phyloP scores from a whole-genome alignment of 2,797 vertebrate genomes.

The Trichosurus vulpecula region DNA sequence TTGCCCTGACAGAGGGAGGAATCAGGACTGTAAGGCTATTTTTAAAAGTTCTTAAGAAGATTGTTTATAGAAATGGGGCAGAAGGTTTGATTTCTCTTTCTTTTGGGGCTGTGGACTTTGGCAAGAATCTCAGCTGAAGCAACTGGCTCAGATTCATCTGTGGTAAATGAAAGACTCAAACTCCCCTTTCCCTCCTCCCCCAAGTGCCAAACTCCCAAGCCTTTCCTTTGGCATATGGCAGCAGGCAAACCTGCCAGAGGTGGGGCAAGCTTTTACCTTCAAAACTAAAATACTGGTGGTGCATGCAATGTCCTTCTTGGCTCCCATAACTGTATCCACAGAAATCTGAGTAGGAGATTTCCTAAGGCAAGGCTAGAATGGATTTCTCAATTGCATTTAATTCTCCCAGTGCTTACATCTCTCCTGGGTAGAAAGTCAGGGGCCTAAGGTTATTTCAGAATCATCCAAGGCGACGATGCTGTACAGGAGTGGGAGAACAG shows the following conservation, averaged over 20 bases:
- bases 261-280: slow-evolving; percentile 4
- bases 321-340: background rate
- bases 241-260: background rate
- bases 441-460: background rate
- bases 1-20: background rate
- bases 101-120: slow-evolving; percentile 5
- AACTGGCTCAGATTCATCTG: background rate
- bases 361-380: background rate
- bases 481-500: background rate
- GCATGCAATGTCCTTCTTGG: background rate
- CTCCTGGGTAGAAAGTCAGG: background rate
- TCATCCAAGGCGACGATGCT: background rate
- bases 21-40: background rate
- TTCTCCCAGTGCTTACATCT: background rate
- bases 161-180: background rate
- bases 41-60: background rate
- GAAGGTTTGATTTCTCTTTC: background rate
- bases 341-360: background rate
- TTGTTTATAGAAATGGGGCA: slow-evolving; percentile 10
- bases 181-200: background rate
- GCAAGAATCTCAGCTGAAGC: background rate
- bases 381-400: background rate
- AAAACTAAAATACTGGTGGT: background rate
- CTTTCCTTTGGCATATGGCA: background rate
- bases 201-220: background rate